Evolutionary conservation across 2,797 vertebrate species (phyloP).

Genomic region (Etheostoma perlongum): DNA sequence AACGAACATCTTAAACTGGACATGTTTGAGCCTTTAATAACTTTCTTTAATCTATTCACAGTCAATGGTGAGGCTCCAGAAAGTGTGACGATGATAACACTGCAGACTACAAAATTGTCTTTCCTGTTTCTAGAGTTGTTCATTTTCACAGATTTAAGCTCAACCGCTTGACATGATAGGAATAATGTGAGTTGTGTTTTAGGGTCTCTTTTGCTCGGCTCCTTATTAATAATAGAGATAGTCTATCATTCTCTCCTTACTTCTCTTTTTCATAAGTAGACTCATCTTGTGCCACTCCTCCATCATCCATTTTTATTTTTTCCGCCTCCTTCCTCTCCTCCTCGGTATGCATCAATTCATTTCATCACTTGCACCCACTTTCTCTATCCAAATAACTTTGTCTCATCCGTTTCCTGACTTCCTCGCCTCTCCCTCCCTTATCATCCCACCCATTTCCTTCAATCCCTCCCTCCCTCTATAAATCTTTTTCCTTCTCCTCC

Average conservation of each 20-base stretch:
- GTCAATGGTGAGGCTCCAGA: conserved; percentile 8
- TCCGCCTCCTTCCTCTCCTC: conserved; percentile 68
- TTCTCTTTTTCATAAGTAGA: conserved; percentile 72
- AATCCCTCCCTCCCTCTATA: conserved; percentile 53
- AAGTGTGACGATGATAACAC: conserved; percentile 12
- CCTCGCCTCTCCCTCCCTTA: conserved; percentile 62
- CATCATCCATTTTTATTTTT: conserved; percentile 71
- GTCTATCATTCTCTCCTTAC: conserved; percentile 72
- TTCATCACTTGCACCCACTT: conserved; percentile 69
- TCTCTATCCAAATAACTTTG: conserved; percentile 74
- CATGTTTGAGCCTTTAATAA: conserved; percentile 12
- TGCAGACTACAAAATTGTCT: conserved; percentile 42
- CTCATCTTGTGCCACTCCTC: conserved; percentile 82
- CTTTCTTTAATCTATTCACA: conserved; percentile 41
- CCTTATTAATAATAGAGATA: conserved; percentile 56
- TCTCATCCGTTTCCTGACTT: conserved; percentile 80
- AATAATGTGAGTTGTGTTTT: conserved; percentile 49
- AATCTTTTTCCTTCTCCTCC: conserved; percentile 57
- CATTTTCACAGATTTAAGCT: conserved; percentile 62
- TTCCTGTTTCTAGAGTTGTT: conserved; percentile 59
- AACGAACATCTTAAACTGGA: conserved; percentile 10
- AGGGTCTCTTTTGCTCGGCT: conserved; percentile 42
- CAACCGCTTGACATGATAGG: conserved; percentile 42
- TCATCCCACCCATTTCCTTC: conserved; percentile 70
- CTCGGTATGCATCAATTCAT: conserved; percentile 72